Evolutionary conservation across 2,797 vertebrate genomes (phyloP), one percentile per base, ranked within the genome.

Genomic region (Scolopax rusticola): DNA sequence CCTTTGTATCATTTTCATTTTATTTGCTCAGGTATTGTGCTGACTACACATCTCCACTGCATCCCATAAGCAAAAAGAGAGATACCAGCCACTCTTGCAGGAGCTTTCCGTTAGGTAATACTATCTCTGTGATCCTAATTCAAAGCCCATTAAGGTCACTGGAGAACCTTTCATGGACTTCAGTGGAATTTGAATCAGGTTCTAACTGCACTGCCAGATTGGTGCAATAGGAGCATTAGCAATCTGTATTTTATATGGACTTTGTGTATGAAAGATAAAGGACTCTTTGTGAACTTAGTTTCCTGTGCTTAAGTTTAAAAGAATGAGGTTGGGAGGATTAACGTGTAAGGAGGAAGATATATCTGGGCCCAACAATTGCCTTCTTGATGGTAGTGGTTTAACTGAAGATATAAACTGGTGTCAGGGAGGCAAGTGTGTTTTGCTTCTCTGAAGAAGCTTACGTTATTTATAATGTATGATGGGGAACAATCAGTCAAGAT

Each of bases 401-500:
- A 96, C 73, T 86, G 82, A 65, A 96, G 79, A 67, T 91, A 76
- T 57, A 75, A 95, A 96, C 80, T 96, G 90, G 87, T 96, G 96
- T 98, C 97, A 84, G 97, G 97, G 97, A 97, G 97, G 96, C 97
- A 98, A 97, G 91, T 95, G 97, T 84, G 97, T 97, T 97, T 96
- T 98, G 98, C 98, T 98, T 98, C 98, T 98, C 98, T 98, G 97
- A 95, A 97, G 98, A 97, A 98, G 98, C 98, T 97, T 98, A 94
- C 87, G 40, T 95, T 97, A 94, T 96, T 96, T 96, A 95, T 98
- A 96, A 95, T 92, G 97, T 97, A 79, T 97, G 96, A 96, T 94
- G 97, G 82, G 98, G 98, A 98, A 94, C 98, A 98, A 97, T 97
- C 96, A 97, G 96, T 98, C 96, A 91, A 87, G 97, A 84, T 95